Evolutionary conservation across 2,888 invertebrate species (phyloP).

Genomic region (Temnothorax rugatulus): DNA sequence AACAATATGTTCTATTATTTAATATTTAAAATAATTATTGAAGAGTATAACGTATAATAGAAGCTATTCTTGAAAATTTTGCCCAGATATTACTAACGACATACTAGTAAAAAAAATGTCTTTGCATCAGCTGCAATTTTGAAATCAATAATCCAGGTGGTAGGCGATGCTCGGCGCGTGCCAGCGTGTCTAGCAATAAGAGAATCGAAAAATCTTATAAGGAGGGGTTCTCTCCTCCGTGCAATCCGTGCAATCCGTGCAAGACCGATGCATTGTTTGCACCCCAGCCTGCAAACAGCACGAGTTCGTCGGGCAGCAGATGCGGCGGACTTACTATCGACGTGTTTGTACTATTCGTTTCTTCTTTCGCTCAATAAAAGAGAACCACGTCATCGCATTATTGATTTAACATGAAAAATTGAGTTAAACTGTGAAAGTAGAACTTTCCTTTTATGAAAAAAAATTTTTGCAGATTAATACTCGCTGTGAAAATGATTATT

Average conservation of each 20-base stretch:
- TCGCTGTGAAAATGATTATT: not conserved
- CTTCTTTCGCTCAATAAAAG: constrained; percentile 17
- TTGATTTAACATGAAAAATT: constrained; percentile 21
- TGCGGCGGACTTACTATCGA: constrained; percentile 59
- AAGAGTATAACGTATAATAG: not conserved
- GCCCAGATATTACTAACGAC: not conserved
- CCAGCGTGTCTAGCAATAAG: constrained; percentile 79
- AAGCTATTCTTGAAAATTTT: not conserved
- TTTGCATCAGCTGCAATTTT: constrained; percentile 69
- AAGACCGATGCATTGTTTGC: constrained; percentile 71
- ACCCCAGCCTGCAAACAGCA: constrained; percentile 65
- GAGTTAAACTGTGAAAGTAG: not conserved
- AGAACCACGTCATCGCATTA: constrained; percentile 18
- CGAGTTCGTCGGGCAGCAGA: constrained; percentile 72
- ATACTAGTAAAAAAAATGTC: constrained; percentile 43
- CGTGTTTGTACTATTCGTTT: constrained; percentile 40
- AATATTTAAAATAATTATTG: not conserved
- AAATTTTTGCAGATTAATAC: not conserved
- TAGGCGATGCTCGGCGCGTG: constrained; percentile 84
- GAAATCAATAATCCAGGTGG: constrained; percentile 82
- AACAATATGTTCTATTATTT: not conserved
- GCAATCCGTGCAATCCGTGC: constrained; percentile 58
- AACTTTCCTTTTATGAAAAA: not conserved
- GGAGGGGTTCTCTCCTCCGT: constrained; percentile 59
- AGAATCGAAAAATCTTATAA: constrained; percentile 75